Base-by-base conservation (phyloP, 2,113 vertebrate genomes). In the Menura novaehollandiae region DNA sequence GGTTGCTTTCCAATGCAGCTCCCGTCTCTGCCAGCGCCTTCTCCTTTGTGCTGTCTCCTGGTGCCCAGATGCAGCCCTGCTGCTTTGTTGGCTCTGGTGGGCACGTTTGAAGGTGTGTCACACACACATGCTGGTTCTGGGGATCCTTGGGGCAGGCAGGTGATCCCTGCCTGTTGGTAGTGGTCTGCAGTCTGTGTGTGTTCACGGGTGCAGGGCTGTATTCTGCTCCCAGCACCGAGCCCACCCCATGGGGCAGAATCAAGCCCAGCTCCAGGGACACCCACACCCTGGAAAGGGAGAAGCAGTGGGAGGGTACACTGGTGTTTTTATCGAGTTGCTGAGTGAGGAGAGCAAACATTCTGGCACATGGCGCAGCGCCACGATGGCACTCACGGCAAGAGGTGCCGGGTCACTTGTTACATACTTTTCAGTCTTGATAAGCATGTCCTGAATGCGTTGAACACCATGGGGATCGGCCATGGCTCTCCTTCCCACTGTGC, bases 321-420 rank as follows among this genome's bases (percentile, higher is more conserved):
- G 28, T 77, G 85, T 67, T 93, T 80, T 81, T 78, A 26, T 66
- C 0, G 0, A 74, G 81, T 21, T 73, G 85, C 51, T 69, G 63
- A 85, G 75, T 83, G 83, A 71, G n/a, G 37, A 63, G 30, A 72
- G 75, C 64, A 67, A 74, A 53, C 3, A 20, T 51, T 47, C 86
- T 68, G 46, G 85, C 21, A 0, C 20, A 2, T 3, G 3, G 76
- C 1, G 0, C 26, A 17, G 80, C 2, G 2, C 53, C 0, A 0
- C 5, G 0, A 20, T 39, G 68, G 74, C 86, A 62, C 62, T 90
- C 3, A 0, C 0, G 0, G 66, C 20, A 13, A 58, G 95, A 88
- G 85, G 71, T 3, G 5, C 85, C 0, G 0, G 32, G 35, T 86
- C 85, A 69, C 91, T 72, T 90, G 59, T 46, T 88, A 51, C 72